Percentiles rank a stretch among this genome's conserved stretches.
These are phyloP conservation scores for Melanostoma scalare DNA, from an alignment of 2,888 invertebrate genomes.

Conservation along the genomic window DNA sequence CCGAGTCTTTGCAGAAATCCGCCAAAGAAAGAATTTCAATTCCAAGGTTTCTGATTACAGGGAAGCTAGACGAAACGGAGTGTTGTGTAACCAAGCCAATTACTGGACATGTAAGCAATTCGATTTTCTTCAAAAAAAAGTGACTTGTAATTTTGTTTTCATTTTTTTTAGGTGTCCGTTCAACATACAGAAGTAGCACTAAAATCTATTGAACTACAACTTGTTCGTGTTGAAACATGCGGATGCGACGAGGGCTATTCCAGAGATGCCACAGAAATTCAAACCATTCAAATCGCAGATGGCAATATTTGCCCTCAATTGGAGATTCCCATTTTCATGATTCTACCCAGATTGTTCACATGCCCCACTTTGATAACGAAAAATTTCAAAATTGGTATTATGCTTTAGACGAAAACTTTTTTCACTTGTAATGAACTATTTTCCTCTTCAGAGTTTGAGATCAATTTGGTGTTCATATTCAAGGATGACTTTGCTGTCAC, in stretches of 20 bases:
- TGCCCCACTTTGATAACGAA: constrained; percentile 95
- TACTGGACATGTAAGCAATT: constrained; percentile 88
- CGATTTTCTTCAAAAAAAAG: constrained; percentile 40
- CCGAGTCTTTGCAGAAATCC: constrained; percentile 89
- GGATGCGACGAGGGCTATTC: constrained; percentile 95
- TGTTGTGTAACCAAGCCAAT: constrained; percentile 93
- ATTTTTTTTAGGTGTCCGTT: constrained; percentile 85
- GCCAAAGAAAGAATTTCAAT: constrained; percentile 86
- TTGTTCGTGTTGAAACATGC: constrained; percentile 97
- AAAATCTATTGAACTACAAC: constrained; percentile 96
- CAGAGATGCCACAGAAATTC: constrained; percentile 98
- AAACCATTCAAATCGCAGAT: constrained; percentile 98
- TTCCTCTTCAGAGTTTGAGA: constrained; percentile 92
- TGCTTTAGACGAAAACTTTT: constrained; percentile 41
- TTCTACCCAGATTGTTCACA: constrained; percentile 96
- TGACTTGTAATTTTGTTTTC: constrained; percentile 10
- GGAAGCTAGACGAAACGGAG: constrained; percentile 91
- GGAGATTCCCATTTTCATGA: constrained; percentile 95
- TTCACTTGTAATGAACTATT: not conserved
- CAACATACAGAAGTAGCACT: constrained; percentile 92
- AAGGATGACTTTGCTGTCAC: constrained; percentile 96
- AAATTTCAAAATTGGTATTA: constrained; percentile 94
- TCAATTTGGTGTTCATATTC: constrained; percentile 95
- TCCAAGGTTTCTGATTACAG: constrained; percentile 92
- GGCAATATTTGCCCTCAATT: constrained; percentile 93